Evolutionary conservation across 1,140 invertebrate genomes (phyloP).

Genomic region (Dinoponera quadriceps): DNA sequence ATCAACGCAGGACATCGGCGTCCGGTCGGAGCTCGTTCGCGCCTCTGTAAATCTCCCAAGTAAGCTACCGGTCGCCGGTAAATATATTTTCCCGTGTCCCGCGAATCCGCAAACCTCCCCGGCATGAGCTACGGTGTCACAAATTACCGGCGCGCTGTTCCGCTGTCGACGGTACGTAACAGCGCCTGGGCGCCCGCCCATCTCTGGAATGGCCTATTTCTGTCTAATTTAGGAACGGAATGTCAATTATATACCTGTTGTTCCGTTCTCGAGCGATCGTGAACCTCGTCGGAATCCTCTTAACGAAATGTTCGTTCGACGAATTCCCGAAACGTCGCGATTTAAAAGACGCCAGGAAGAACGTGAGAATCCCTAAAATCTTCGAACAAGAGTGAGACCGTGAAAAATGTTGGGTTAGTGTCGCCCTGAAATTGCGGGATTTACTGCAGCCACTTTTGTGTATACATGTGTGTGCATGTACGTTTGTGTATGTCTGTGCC

Average conservation of each 20-base stretch:
- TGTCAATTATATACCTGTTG: slow-evolving; percentile 63
- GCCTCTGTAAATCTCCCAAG: slow-evolving; percentile 48
- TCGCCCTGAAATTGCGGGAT: no score
- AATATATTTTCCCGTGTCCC: slow-evolving; percentile 54
- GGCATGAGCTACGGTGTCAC: slow-evolving; percentile 63
- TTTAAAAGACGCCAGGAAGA: no score
- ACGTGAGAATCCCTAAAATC: no score
- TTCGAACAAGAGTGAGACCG: no score
- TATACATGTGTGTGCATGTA: no score
- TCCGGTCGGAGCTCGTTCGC: neutral
- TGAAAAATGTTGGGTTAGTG: no score
- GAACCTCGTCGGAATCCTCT: neutral
- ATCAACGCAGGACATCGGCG: slow-evolving; percentile 43
- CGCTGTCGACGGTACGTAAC: slow-evolving; percentile 62
- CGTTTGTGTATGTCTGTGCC: no score
- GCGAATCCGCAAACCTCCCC: slow-evolving; percentile 38
- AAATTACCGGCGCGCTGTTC: slow-evolving; percentile 69
- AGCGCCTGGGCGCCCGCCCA: slow-evolving; percentile 58
- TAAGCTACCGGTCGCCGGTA: slow-evolving; percentile 41
- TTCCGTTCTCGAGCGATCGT: neutral
- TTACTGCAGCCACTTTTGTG: no score
- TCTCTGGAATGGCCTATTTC: slow-evolving; percentile 68
- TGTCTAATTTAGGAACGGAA: slow-evolving; percentile 66
- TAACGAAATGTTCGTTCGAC: neutral
- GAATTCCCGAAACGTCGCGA: neutral